Evolutionary conservation across 2,888 invertebrate species (phyloP).

Genomic region (Harpalus rufipes): DNA sequence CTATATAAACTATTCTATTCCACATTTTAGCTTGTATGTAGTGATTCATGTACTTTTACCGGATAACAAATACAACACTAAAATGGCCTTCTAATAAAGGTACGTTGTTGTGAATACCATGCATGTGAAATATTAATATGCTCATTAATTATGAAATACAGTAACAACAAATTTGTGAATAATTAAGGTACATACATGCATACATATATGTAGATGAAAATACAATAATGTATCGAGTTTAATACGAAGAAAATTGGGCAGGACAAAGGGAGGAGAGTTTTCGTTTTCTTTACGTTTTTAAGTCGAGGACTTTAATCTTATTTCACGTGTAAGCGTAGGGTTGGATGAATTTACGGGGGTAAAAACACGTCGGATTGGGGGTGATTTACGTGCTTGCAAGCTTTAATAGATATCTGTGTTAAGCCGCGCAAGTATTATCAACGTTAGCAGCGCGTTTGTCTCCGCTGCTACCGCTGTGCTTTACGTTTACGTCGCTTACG

Average conservation of each 20-base stretch:
- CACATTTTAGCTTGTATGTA: no score
- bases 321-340: slow-evolving; percentile 54
- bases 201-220: no score
- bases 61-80: no score
- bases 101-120: no score
- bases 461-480: slow-evolving; percentile 20
- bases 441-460: slow-evolving; percentile 63
- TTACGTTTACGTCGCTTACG: slow-evolving; percentile 45
- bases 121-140: no score
- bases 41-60: no score
- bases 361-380: slow-evolving; percentile 62
- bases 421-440: slow-evolving; percentile 66
- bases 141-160: no score
- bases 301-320: slow-evolving; percentile 58
- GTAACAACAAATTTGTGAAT: no score
- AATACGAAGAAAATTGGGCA: neutral
- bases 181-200: no score
- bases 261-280: neutral
- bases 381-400: slow-evolving; percentile 65
- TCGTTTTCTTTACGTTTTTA: slow-evolving; percentile 15
- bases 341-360: slow-evolving; percentile 62
- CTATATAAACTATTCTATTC: no score
- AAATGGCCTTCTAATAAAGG: no score
- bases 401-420: slow-evolving; percentile 66
- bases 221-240: neutral